These are phyloP conservation scores for Gari tellinella DNA, from an alignment of 2,888 invertebrate species.

Conservation along the genomic window DNA sequence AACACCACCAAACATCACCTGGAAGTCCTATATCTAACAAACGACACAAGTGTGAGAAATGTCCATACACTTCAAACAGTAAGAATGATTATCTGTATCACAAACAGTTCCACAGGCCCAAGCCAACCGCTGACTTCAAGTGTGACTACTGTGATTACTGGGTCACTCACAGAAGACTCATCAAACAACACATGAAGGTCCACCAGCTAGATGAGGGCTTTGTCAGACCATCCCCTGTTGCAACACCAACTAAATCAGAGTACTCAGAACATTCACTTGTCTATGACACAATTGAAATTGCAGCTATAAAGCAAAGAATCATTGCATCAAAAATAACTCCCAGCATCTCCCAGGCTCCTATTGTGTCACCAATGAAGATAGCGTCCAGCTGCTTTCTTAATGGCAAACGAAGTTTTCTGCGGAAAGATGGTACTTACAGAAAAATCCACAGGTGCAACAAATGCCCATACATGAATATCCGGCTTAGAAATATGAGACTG, in stretches of 20 bases:
- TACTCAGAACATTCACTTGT: conserved; percentile 70
- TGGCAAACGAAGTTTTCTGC: conserved; percentile 74
- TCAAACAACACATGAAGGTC: conserved; percentile 93
- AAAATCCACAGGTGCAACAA: conserved; percentile 94
- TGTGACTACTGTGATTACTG: conserved; percentile 93
- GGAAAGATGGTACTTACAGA: conserved; percentile 84
- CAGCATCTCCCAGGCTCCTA: conserved; percentile 75
- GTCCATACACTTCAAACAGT: conserved; percentile 94
- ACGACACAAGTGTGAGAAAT: conserved; percentile 91
- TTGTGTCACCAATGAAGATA: conserved; percentile 76
- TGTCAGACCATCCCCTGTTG: conserved; percentile 27
- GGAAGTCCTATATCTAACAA: conserved; percentile 80
- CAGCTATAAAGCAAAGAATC: conserved; percentile 80
- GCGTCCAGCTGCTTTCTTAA: conserved; percentile 69
- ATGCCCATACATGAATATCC: conserved; percentile 93
- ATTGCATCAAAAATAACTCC: conserved; percentile 80
- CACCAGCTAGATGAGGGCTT: conserved; percentile 84
- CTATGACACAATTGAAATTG: conserved; percentile 78
- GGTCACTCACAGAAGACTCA: conserved; percentile 90
- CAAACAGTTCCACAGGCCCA: conserved; percentile 92
- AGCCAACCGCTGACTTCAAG: conserved; percentile 90
- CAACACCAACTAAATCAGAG: conserved; percentile 79
- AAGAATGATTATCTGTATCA: conserved; percentile 94
- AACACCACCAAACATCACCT: conserved; percentile 19
- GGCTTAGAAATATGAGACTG: conserved; percentile 91